Evolutionary conservation across 2,888 invertebrate species (phyloP), one percentile per base, ranked within the genome.

Genomic region (Protonemura montana): DNA sequence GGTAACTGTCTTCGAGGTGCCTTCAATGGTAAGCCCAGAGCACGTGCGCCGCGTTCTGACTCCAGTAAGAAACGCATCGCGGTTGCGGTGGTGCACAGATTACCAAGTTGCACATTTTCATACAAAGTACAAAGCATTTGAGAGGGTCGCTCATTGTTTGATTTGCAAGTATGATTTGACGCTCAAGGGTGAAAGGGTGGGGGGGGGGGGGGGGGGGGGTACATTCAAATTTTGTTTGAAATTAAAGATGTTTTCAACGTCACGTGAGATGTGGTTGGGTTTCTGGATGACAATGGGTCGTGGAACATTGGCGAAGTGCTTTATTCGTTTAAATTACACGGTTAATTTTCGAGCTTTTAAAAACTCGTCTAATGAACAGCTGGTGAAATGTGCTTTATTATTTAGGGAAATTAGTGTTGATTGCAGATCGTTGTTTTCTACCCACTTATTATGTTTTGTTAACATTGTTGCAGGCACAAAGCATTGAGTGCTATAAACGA

Each of bases 1-100:
- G 59, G 59, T 59, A 59, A 59, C 59, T 59, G 59, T 59, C 59
- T 59, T 59, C 59, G 59, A 59, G 59, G 21, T 59, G 59, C 59
- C 35, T 3, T 35, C 10, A 3, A 10, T 35, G 10, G 35, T 35
- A 35, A n/a, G 5, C 35, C 3, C 59, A 59, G 16, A 59, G 59
- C 59, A 59, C 59, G 59, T 59, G 59, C 59, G 59, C 59, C 59
- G 21, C 13, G 13, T 59, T 10, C 21, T 10, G 59, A 59, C 59
- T 21, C 59, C 16, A 13, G 2, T 2, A 59, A 2, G 16, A 59
- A 59, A 59, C 21, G 59, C 59, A 59, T 59, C 59, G 59, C 6
- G 13, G 59, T 21, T 59, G 59, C 21, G 59, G 59, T 59, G 59
- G 59, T 59, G 59, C 59, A 59, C 3, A 13, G 13, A 10, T 59